Percentiles rank a stretch among this genome's conserved stretches.
These are phyloP conservation scores for Diadema setosum DNA, from an alignment of 35 echinoderm and acorn worm species.

Conservation along the genomic window DNA sequence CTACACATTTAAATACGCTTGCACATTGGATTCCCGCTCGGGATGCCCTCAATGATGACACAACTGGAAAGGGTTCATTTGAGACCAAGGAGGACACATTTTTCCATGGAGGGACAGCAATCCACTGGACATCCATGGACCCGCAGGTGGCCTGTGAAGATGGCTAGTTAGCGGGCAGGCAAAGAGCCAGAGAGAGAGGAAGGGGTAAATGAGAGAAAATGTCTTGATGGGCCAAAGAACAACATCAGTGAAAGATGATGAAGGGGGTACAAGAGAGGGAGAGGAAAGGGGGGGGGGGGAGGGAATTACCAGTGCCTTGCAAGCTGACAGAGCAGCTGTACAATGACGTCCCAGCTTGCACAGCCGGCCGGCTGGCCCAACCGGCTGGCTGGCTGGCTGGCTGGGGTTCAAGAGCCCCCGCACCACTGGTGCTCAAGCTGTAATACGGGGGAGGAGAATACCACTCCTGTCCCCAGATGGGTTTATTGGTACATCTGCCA, in stretches of 20 bases:
- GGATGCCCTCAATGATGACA: too few relatives aligned
- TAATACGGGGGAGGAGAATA: background rate
- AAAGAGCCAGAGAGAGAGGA: background rate
- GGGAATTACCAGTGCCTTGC: too few relatives aligned
- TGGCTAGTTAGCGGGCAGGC: background rate
- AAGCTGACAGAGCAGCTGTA: too few relatives aligned
- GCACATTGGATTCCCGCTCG: too few relatives aligned
- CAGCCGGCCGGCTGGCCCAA: background rate
- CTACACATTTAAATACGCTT: too few relatives aligned
- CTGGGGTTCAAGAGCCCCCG: background rate
- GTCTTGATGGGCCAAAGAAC: background rate
- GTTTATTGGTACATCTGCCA: slow-evolving; percentile 7
- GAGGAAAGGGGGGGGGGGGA: background rate
- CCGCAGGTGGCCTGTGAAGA: background rate
- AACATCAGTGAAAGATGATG: background rate
- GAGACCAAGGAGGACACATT: background rate
- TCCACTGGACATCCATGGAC: too few relatives aligned
- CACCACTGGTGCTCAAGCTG: too few relatives aligned
- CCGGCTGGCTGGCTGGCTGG: background rate
- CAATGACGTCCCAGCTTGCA: background rate
- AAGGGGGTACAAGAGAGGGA: background rate
- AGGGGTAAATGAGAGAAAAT: background rate
- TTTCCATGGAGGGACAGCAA: too few relatives aligned
- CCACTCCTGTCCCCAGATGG: background rate
- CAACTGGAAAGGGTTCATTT: too few relatives aligned